Base-by-base conservation (phyloP, 2,797 vertebrate species). In the Furcifer pardalis region DNA sequence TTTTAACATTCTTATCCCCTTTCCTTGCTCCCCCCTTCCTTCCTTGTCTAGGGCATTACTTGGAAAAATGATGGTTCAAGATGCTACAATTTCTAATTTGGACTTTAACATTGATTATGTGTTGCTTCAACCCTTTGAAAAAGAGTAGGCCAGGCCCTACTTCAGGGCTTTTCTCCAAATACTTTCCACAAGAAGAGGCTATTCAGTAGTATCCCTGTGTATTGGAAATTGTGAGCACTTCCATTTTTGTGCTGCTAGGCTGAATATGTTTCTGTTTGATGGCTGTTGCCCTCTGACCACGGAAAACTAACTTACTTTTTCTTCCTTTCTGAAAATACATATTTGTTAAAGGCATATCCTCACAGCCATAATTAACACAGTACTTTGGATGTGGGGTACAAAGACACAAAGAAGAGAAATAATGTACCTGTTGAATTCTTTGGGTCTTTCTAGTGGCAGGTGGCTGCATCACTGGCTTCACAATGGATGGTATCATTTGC, bases 51-150 rank as follows among this genome's bases (percentile, higher is more conserved):
- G 49, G 87, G 75, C 83, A 69, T 90, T 85, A 91, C 86, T 93
- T 91, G 92, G 79, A 89, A 90, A 84, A 86, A 84, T 89, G 86
- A 87, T 87, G 40, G 79, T 68, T 81, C 76, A 91, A 87, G 85
- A 84, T 65, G 23, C 63, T 25, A 76, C 82, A 8, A 71, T 76
- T 86, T 85, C 87, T 87, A 74, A 79, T 84, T 91, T 88, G 83
- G 89, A 88, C 86, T 89, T 87, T 65, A 72, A 63, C 86, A 91
- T 90, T 87, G 92, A 92, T 90, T 88, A 91, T 79, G 86, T 60
- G 88, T 87, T 77, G 86, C 90, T 85, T 87, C 90, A 89, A 91
- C 90, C 60, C 46, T 56, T 91, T 90, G 89, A 88, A 81, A 56
- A 81, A 80, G 88, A 86, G 91, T 89, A 71, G 56, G 40, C 79